These are phyloP conservation scores for Corythucha ciliata DNA, from an alignment of 2,888 invertebrate genomes.

Conservation along the genomic window DNA sequence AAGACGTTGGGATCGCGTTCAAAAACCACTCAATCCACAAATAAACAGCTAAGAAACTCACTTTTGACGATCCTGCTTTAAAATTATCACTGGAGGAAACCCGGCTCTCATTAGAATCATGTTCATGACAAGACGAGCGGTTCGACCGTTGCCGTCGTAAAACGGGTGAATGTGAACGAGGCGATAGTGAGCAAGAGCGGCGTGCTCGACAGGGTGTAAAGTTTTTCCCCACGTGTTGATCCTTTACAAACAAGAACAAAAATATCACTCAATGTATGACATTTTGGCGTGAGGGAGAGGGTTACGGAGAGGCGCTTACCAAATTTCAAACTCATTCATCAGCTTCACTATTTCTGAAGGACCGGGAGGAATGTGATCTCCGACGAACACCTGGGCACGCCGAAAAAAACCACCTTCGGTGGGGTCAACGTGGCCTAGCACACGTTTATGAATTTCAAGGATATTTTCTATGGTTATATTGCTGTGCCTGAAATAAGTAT, in stretches of 20 bases:
- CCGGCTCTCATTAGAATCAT: conserved; percentile 89
- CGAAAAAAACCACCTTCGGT: conserved; percentile 81
- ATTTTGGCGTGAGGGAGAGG: not conserved
- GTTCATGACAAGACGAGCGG: conserved; percentile 92
- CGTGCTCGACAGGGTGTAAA: conserved; percentile 84
- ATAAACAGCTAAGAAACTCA: conserved; percentile 33
- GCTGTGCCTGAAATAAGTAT: conserved; percentile 49
- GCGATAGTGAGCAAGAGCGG: conserved; percentile 94
- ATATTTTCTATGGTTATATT: conserved; percentile 76
- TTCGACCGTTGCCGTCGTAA: conserved; percentile 92
- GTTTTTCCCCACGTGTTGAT: conserved; percentile 72
- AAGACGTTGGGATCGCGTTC: too few relatives aligned
- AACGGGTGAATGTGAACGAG: conserved; percentile 96
- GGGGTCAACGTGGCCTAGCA: conserved; percentile 91
- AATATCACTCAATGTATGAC: not conserved
- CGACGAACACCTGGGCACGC: conserved; percentile 85
- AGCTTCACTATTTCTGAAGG: conserved; percentile 70
- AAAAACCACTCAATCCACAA: not conserved
- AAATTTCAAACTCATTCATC: conserved; percentile 81
- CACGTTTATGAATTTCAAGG: conserved; percentile 81
- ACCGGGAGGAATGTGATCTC: conserved; percentile 86
- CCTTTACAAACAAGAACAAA: not conserved
- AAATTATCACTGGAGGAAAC: conserved; percentile 90
- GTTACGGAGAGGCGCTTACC: conserved; percentile 45
- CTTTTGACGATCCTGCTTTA: conserved; percentile 66